Conservation (phyloP, 2,888 invertebrate species). For the Stenchaetothrips biformis region DNA sequence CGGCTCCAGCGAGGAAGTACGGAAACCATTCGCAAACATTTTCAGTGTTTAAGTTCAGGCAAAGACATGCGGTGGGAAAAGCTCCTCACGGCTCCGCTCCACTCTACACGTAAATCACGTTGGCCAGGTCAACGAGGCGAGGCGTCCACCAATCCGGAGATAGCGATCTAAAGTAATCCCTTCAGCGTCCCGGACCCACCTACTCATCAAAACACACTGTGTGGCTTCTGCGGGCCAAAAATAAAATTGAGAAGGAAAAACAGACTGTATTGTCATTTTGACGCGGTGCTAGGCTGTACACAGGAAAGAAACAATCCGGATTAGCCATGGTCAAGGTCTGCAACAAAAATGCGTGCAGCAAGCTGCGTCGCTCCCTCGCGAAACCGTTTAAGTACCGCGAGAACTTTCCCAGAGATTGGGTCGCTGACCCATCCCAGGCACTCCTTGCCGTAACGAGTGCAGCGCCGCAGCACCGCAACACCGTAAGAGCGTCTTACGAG, state of each 20-base stretch:
- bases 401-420: conserved; percentile 22
- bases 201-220: neutral
- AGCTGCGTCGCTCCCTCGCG: neutral
- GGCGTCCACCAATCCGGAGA: neutral
- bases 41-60: too few species aligned
- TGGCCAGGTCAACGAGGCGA: neutral
- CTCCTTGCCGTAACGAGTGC: neutral
- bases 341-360: neutral
- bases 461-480: neutral
- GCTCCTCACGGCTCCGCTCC: too few species aligned
- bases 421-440: conserved; percentile 3
- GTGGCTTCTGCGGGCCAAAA: neutral
- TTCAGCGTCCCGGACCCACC: neutral
- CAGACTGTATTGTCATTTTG: neutral
- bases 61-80: too few species aligned
- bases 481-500: conserved; percentile 9
- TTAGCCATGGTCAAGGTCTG: neutral
- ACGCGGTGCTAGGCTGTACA: neutral
- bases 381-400: conserved; percentile 2
- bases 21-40: too few species aligned
- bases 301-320: neutral
- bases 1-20: too few species aligned
- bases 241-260: neutral
- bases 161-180: conserved; percentile 24
- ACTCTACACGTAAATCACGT: neutral